These are phyloP conservation scores for Furnarius figulus DNA, from an alignment of 2,113 vertebrate species.

Conservation along the genomic window DNA sequence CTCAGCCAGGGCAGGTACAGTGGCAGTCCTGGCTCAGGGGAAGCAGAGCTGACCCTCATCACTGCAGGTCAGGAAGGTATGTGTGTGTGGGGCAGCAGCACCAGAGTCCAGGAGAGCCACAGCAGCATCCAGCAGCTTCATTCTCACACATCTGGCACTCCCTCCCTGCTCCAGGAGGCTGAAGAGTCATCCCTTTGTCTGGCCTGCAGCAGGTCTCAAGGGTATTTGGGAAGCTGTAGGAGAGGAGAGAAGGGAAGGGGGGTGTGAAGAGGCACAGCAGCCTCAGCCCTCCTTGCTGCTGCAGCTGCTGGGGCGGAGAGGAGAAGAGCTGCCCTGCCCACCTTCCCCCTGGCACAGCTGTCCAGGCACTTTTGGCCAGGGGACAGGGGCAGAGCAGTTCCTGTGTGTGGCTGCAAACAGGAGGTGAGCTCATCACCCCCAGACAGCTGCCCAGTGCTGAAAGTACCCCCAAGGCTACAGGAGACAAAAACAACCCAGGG, in stretches of 20 bases:
- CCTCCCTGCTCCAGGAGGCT: neutral
- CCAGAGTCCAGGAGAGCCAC: neutral
- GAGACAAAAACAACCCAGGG: neutral
- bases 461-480: neutral
- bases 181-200: neutral
- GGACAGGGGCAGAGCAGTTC: neutral
- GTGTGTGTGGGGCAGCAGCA: neutral
- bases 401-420: fast-evolving
- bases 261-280: neutral
- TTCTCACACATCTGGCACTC: neutral
- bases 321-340: neutral
- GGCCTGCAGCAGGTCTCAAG: neutral
- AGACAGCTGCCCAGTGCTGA: neutral
- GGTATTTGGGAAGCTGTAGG: neutral
- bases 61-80: neutral
- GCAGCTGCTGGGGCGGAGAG: neutral
- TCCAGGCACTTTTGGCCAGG: fast-evolving
- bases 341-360: neutral
- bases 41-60: neutral
- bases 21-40: neutral
- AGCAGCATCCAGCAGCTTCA: neutral
- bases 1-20: neutral
- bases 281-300: neutral
- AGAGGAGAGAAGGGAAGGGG: neutral
- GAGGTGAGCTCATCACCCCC: neutral